phyloP scores from a whole-genome alignment of 2,797 vertebrate species.

The Ispidina picta region DNA sequence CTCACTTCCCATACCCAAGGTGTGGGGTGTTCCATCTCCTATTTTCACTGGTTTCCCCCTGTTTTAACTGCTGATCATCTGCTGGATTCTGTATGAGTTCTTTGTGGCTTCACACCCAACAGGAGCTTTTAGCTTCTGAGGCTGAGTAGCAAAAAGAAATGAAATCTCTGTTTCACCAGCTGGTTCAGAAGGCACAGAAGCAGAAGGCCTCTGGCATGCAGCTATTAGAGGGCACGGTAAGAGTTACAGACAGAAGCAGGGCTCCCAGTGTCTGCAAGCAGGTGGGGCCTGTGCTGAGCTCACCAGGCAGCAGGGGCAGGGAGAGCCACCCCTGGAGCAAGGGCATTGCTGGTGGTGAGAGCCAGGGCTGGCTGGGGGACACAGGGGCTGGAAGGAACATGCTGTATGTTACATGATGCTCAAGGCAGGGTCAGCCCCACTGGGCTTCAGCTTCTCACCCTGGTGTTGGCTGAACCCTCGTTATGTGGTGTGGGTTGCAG shows the following conservation, averaged over 20 bases:
- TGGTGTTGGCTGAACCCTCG: neutral
- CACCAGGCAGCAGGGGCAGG: neutral
- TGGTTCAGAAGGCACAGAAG: neutral
- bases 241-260: neutral
- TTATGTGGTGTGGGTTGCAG: constrained; percentile 15
- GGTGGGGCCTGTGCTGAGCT: neutral
- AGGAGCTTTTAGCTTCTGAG: neutral
- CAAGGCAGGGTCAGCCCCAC: neutral
- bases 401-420: neutral
- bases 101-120: neutral
- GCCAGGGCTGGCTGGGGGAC: neutral
- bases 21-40: neutral
- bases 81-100: neutral
- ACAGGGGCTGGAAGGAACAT: neutral
- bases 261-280: neutral
- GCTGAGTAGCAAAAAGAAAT: neutral
- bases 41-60: neutral
- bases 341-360: neutral
- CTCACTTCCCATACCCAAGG: neutral
- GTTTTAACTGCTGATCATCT: neutral
- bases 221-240: neutral
- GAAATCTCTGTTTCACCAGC: neutral
- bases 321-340: neutral
- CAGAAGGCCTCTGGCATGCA: neutral
- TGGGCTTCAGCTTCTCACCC: neutral